Percentiles rank a stretch among this genome's conserved stretches.
phyloP scores from a whole-genome alignment of 2,113 vertebrate genomes.

The Sebastes schlegelii region DNA sequence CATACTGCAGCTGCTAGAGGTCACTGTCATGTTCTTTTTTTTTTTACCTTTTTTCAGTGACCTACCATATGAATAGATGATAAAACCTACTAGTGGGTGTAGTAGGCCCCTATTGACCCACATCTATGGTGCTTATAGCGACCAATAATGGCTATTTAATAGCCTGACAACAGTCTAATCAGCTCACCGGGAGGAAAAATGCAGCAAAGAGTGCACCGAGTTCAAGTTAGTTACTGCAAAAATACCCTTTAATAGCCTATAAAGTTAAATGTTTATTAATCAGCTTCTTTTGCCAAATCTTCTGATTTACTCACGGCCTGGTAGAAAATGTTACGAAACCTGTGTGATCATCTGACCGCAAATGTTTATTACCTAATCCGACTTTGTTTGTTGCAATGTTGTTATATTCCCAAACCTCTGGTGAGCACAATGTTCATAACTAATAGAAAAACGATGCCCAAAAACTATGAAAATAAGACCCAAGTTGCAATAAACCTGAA shows the following conservation, averaged over 20 bases:
- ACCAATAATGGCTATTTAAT: too few species aligned
- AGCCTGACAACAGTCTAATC: too few species aligned
- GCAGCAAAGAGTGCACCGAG: neutral
- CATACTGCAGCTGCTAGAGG: too few species aligned
- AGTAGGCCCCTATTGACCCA: too few species aligned
- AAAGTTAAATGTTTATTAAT: conserved; percentile 1
- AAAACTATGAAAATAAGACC: neutral
- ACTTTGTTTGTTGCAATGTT: neutral
- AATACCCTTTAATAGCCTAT: neutral
- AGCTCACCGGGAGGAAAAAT: neutral
- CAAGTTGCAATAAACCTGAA: conserved; percentile 8
- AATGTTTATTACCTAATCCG: neutral
- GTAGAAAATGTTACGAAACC: neutral
- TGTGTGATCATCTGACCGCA: neutral
- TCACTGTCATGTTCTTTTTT: too few species aligned
- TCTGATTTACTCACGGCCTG: neutral
- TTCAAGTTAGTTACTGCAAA: neutral
- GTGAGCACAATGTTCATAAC: neutral
- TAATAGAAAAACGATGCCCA: neutral
- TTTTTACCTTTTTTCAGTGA: too few species aligned
- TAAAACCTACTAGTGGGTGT: too few species aligned
- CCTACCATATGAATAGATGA: too few species aligned
- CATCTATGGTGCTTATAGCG: too few species aligned
- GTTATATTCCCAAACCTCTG: neutral
- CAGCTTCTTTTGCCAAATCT: neutral